Evolutionary conservation across 2,888 invertebrate species (phyloP).

Genomic region (Plemyria rubiginata): DNA sequence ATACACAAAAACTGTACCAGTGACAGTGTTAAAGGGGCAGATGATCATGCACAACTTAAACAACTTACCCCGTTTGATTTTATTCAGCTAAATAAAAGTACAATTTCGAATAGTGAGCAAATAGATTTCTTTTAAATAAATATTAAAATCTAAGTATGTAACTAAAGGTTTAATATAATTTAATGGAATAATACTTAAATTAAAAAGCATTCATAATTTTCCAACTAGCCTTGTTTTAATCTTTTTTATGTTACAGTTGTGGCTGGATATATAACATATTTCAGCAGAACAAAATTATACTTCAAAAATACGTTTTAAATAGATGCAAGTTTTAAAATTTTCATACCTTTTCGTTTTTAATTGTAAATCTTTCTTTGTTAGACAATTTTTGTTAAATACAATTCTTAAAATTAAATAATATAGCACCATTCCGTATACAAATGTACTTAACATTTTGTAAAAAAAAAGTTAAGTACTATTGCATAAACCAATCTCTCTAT

Average conservation of each 20-base stretch:
- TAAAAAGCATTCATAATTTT: slow-evolving; percentile 67
- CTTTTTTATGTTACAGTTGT: slow-evolving; percentile 32
- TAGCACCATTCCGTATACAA: slow-evolving; percentile 78
- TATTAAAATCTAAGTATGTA: slow-evolving; percentile 68
- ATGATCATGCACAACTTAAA: slow-evolving; percentile 35
- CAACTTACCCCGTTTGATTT: slow-evolving; percentile 46
- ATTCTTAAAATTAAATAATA: slow-evolving; percentile 54
- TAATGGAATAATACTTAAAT: slow-evolving; percentile 82
- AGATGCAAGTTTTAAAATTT: slow-evolving; percentile 34
- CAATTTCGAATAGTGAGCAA: slow-evolving; percentile 81
- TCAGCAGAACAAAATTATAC: slow-evolving; percentile 22
- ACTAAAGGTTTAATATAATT: slow-evolving; percentile 69
- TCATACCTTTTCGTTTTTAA: slow-evolving; percentile 51
- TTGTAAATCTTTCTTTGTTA: slow-evolving; percentile 49
- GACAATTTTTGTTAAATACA: slow-evolving; percentile 49
- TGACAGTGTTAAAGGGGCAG: slow-evolving; percentile 42
- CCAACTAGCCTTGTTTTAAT: slow-evolving; percentile 54
- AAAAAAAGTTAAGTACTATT: slow-evolving; percentile 61
- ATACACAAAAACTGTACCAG: slow-evolving; percentile 40
- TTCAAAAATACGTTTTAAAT: slow-evolving; percentile 36
- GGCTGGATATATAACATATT: slow-evolving; percentile 23
- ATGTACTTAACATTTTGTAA: slow-evolving; percentile 57
- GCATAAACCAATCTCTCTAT: slow-evolving; percentile 47
- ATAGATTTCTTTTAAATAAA: slow-evolving; percentile 73
- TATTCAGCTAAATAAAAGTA: slow-evolving; percentile 74